Percentiles rank a stretch among this genome's conserved stretches.
Evolutionary conservation across 2,797 vertebrate species (phyloP).

Genomic region (Propithecus deckenii): DNA sequence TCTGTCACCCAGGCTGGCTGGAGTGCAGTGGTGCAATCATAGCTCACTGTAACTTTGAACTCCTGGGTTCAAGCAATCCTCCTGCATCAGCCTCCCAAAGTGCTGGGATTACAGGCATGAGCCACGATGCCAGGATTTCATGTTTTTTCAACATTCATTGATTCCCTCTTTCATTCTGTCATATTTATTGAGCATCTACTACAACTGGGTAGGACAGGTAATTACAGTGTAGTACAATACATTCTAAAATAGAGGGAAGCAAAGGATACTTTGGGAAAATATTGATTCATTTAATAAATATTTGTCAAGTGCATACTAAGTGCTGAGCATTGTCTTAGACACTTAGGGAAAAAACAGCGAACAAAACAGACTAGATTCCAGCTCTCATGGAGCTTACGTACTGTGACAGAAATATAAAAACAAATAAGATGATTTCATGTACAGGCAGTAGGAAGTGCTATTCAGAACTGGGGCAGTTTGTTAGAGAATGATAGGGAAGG

Average conservation of each 20-base stretch:
- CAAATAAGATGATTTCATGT: not conserved
- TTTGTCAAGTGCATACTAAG: not conserved
- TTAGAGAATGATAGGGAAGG: not conserved
- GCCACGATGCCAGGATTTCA: not conserved
- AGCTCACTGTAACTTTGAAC: not conserved
- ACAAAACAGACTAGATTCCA: not conserved
- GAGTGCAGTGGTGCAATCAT: not conserved
- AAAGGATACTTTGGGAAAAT: not conserved
- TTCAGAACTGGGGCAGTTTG: not conserved
- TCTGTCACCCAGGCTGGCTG: not conserved
- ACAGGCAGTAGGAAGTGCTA: not conserved
- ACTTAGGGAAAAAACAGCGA: not conserved
- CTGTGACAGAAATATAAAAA: not conserved
- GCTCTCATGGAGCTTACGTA: not conserved
- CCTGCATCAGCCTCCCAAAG: not conserved
- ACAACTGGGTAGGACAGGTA: not conserved
- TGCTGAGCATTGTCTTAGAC: not conserved
- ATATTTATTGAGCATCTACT: not conserved
- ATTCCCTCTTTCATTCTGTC: not conserved
- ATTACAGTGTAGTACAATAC: not conserved
- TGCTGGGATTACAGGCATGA: not conserved
- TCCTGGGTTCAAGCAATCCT: not conserved
- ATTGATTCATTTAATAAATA: not conserved
- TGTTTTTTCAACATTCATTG: not conserved
- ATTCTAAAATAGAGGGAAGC: not conserved